These are phyloP conservation scores for Lysiphlebus fabarum DNA, from an alignment of 1,140 invertebrate species.

Conservation along the genomic window DNA sequence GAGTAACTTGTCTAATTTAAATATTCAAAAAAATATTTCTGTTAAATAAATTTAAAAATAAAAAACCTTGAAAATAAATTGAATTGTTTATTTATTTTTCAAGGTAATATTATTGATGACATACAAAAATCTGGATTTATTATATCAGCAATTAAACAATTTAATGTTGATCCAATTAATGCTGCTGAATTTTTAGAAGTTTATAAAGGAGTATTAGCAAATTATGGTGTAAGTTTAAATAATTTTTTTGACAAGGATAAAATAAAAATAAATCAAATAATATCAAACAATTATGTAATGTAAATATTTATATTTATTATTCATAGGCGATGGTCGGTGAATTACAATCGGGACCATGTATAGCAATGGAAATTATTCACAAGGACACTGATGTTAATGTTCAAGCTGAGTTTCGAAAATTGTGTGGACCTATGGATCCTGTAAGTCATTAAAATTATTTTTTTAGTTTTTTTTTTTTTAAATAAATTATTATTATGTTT, in stretches of 20 bases:
- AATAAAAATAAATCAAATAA: not conserved
- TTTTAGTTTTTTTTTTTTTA: not conserved
- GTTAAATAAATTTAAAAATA: constrained; percentile 2
- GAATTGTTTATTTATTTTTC: constrained; percentile 39
- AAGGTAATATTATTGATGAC: constrained; percentile 69
- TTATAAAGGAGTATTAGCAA: constrained; percentile 84
- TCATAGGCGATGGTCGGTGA: constrained; percentile 78
- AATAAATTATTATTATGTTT: not conserved
- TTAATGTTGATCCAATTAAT: constrained; percentile 73
- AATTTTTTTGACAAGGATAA: not conserved
- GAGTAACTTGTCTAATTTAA: not conserved
- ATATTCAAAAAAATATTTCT: constrained; percentile 10
- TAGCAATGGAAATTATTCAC: constrained; percentile 80
- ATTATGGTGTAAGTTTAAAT: constrained; percentile 66
- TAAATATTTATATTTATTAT: constrained; percentile 23
- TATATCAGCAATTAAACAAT: constrained; percentile 77
- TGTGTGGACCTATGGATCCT: constrained; percentile 84
- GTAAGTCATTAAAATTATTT: constrained; percentile 55
- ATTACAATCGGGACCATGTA: constrained; percentile 75
- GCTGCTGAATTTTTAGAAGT: constrained; percentile 91
- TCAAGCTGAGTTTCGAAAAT: constrained; percentile 73
- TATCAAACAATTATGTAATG: not conserved
- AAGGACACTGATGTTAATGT: constrained; percentile 61
- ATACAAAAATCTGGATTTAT: constrained; percentile 74
- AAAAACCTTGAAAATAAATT: constrained; percentile 16